Base-by-base conservation (phyloP, 1,140 invertebrate species). In the Contarinia nasturtii region DNA sequence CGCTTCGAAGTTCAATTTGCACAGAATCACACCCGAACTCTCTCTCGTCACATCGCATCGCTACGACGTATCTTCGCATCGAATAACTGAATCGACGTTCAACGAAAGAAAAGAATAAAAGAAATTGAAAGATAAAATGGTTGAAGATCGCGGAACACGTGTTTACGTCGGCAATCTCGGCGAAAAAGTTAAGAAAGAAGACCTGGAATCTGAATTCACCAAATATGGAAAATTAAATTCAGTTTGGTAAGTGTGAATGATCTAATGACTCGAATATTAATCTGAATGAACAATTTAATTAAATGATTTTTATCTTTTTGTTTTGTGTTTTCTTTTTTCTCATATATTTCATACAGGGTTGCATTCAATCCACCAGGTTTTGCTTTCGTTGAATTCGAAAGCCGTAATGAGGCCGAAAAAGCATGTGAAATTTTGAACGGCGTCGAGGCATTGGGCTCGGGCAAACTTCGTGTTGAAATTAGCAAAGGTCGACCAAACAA, bases 371-470 rank as follows among this genome's bases (percentile, higher is more conserved):
- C 87, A 53, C 87, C 80, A 55, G 91, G 92, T 53, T 98, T 98
- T 73, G 95, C 94, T 45, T 98, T 98, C 73, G 86, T 98, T 58
- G 93, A 98, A 69, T 98, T 95, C 73, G 85, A 92, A 67, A 91
- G 92, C 65, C 75, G 79, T 57, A 80, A 87, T 59, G 91, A 97
- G 70, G 93, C 93, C 22, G 86, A 93, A 63, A 80, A 91, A 64
- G 90, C 92, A 33, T 90, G 88, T 62, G 82, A 82, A 64, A 84
- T 77, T 54, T 73, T 96, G 58, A 93, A 97, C 68, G 91, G 91
- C 49, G 77, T 78, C 50, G 82, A 82, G 56, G 72, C 86, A 51
- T 66, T 83, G 66, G 84, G 84, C 50, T 79, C 79, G 49, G 27
- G 27, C 3, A 85, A 83, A 55, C 68, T 87, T 47, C 72, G 82